A percentile compares a stretch with the other conserved stretches of the same genome.
Conservation (phyloP, 2,113 vertebrate genomes). For the Sturnira hondurensis region DNA sequence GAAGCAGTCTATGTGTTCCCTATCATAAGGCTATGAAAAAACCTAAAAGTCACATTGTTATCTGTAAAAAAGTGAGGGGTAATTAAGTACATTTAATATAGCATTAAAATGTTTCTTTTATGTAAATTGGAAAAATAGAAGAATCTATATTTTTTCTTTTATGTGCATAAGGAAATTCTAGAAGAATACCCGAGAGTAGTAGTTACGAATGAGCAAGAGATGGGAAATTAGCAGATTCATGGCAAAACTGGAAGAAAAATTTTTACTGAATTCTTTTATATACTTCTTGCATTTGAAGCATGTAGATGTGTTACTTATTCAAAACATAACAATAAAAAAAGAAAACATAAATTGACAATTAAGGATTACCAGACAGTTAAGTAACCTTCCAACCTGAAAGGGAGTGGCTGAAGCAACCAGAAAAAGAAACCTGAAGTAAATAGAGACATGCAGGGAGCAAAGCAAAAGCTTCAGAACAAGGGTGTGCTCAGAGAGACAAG, state of each 20-base stretch:
- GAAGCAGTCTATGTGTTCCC: not conserved
- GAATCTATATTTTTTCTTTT: not conserved
- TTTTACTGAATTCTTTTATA: not conserved
- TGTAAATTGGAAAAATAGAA: not conserved
- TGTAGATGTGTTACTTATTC: not conserved
- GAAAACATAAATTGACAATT: not conserved
- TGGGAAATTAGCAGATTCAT: not conserved
- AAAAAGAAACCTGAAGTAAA: not conserved
- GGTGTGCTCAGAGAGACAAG: not conserved
- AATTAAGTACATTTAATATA: not conserved
- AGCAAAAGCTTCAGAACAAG: not conserved
- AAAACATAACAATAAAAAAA: not conserved
- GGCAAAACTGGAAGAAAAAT: not conserved
- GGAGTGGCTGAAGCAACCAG: not conserved
- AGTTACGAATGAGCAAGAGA: not conserved
- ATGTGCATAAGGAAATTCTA: not conserved
- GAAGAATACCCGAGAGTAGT: not conserved
- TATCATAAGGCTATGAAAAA: not conserved
- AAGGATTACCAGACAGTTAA: not conserved
- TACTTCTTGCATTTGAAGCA: not conserved
- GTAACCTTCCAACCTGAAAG: not conserved
- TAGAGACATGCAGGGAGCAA: not conserved
- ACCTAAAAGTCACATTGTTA: not conserved
- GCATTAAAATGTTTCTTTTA: not conserved
- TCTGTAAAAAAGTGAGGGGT: not conserved